Conservation (phyloP, 2,113 vertebrate genomes). For the Phaetusa simplex region DNA sequence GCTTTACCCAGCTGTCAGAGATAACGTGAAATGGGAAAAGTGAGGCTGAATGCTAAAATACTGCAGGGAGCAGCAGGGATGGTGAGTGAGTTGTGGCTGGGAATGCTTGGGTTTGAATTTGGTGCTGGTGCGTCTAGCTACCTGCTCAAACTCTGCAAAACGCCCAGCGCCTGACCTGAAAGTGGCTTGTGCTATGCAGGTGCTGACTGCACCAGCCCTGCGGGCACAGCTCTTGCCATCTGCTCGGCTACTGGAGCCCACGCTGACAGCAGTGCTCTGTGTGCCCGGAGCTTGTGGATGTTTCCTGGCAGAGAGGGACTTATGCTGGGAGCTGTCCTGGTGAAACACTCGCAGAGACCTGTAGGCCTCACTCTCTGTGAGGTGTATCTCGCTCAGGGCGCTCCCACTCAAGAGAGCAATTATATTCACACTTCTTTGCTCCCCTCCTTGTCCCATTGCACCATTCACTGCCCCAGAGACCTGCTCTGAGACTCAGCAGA, state of each 20-base stretch:
- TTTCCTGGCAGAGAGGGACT: neutral
- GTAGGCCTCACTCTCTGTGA: neutral
- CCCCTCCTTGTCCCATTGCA: neutral
- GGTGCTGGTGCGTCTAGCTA: neutral
- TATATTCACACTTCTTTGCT: neutral
- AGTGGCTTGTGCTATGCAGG: neutral
- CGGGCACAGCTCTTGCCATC: neutral
- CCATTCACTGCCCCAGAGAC: neutral
- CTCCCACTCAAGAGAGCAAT: neutral
- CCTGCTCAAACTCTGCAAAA: neutral
- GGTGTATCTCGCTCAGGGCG: neutral
- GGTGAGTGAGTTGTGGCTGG: neutral
- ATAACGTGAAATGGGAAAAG: neutral
- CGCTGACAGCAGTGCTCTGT: neutral
- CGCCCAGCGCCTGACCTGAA: neutral
- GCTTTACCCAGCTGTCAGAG: neutral
- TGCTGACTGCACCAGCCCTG: neutral
- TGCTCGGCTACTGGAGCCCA: neutral
- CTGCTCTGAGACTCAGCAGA: neutral
- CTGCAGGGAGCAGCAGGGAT: neutral
- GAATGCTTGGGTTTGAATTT: rapidly evolving
- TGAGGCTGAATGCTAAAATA: neutral
- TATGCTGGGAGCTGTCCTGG: neutral
- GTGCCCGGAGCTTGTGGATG: neutral
- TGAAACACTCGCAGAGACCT: neutral